Base-by-base conservation (phyloP, 2,113 vertebrate genomes). In the Pomatostomus ruficeps region DNA sequence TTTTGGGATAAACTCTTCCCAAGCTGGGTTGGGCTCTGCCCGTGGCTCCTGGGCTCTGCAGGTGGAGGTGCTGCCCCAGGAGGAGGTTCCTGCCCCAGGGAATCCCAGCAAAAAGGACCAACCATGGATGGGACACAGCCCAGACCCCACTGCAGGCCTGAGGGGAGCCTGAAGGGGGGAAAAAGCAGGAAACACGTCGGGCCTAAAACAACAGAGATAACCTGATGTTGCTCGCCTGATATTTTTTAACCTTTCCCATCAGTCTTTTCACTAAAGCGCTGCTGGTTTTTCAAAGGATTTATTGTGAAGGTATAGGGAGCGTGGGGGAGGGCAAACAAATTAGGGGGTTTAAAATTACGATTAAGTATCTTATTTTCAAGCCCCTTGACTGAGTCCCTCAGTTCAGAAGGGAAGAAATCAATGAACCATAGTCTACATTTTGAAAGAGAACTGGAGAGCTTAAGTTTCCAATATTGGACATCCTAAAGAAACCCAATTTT, bases 181-280 rank as follows among this genome's bases (percentile, higher is more conserved):
- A 29, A 87, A 71, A 61, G 87, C 93, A 96, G 97, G 95, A 97
- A 97, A 71, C 74, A 16, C 2, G 6, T 85, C 87, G 77, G 93
- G 94, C 95, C 95, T 96, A 97, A 96, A 97, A 92, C 59, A 97
- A 97, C 94, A 97, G 62, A 93, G 96, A 97, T 97, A 97, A 96
- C 83, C 88, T 25, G 46, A 77, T 89, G 86, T 76, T 95, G 67
- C 86, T 79, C 1, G 68, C 91, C 28, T 83, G 92, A 88, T 93
- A 46, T 78, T 93, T 94, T 95, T 88, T 48, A 93, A 83, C 12
- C 0, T 77, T 95, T 94, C 94, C 88, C 93, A 95, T 94, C 91
- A 74, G 96, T 78, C 95, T 93, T 96, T 94, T 95, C 89, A 81
- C 57, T 40, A 86, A 62, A 95, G 88, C 68, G 10, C 75, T 95